These are phyloP conservation scores for Ciconia boyciana DNA, from an alignment of 2,113 vertebrate species.

Conservation along the genomic window DNA sequence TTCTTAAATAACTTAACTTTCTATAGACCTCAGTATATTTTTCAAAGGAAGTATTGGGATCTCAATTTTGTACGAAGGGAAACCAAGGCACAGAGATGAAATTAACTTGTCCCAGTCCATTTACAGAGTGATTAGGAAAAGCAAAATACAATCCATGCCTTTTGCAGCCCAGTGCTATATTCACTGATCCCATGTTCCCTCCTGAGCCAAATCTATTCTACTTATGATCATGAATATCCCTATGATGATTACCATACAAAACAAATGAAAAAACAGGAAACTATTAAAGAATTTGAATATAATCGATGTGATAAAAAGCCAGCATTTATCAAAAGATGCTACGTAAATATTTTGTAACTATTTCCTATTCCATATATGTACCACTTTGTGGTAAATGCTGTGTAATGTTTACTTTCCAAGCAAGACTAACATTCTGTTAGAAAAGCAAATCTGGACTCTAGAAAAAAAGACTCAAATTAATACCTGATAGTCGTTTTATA, in stretches of 20 bases:
- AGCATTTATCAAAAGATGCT: not conserved
- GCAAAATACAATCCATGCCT: not conserved
- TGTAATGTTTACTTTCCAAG: not conserved
- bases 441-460: not conserved
- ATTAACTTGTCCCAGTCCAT: not conserved
- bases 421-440: not conserved
- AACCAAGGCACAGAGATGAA: not conserved
- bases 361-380: not conserved
- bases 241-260: not conserved
- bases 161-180: not conserved
- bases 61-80: not conserved
- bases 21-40: not conserved
- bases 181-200: not conserved
- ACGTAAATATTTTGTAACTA: not conserved
- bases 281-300: not conserved
- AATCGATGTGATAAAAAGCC: not conserved
- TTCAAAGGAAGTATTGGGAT: not conserved
- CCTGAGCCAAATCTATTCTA: not conserved
- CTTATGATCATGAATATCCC: not conserved
- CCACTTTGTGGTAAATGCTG: not conserved
- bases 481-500: not conserved
- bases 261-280: not conserved
- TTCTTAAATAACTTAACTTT: not conserved
- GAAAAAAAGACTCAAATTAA: not conserved
- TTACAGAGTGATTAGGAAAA: not conserved